Evolutionary conservation across 2,113 vertebrate genomes (phyloP).

Genomic region (Ceyx margarethae): DNA sequence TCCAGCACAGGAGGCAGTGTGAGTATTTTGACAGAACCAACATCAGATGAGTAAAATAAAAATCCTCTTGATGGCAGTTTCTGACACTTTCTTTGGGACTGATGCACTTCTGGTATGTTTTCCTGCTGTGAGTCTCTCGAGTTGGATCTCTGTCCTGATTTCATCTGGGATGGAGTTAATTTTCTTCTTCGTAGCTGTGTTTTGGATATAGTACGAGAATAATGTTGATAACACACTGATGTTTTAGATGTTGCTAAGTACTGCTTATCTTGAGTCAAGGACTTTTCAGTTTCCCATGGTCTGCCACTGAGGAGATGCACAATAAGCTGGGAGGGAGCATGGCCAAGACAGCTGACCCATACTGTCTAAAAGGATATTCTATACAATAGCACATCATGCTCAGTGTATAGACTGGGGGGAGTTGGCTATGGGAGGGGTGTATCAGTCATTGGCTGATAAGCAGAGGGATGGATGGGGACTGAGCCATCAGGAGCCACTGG

Average conservation of each 20-base stretch:
- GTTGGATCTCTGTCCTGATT: background rate
- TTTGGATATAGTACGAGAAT: background rate
- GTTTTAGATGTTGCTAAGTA: background rate
- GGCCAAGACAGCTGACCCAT: background rate
- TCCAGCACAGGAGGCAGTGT: background rate
- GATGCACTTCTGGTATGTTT: background rate
- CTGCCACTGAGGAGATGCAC: background rate
- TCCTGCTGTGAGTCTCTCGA: background rate
- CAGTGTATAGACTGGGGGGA: background rate
- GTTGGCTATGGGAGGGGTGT: background rate
- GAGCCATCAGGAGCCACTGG: rapidly evolving
- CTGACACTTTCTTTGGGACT: background rate
- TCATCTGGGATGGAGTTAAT: background rate
- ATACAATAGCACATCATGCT: background rate
- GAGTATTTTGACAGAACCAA: background rate
- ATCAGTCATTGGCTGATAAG: background rate
- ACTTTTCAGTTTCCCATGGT: background rate
- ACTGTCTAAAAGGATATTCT: background rate
- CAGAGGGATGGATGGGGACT: background rate
- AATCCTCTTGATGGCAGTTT: background rate
- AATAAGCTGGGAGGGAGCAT: background rate
- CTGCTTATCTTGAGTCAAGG: background rate
- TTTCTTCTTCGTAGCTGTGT: background rate
- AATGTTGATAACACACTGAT: background rate
- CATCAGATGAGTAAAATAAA: background rate